Evolutionary conservation across 2,888 invertebrate species (phyloP), one percentile per base, ranked within the genome.

Genomic region (Resseliella maxima): DNA sequence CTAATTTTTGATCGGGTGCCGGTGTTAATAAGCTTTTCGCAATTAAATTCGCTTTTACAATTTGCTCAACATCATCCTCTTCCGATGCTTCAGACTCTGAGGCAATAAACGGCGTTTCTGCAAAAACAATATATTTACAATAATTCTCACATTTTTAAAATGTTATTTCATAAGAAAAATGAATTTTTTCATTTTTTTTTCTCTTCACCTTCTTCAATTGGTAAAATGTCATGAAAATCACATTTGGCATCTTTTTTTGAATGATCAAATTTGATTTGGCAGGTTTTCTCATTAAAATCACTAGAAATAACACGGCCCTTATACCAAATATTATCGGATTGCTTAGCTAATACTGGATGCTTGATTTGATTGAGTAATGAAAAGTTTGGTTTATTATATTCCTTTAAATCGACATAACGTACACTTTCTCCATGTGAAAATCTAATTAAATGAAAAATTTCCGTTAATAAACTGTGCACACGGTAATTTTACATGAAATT

Each of bases 341-440:
- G 92, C 90, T 96, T 96, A 31, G 96, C 95, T 87, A 97, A 91
- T 86, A 97, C 94, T 89, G 93, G 92, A 89, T 94, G 94, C 41
- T 95, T 96, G 1, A 59, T n/a, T 88, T 93, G 91, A 90, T 93
- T 93, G 38, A 96, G 89, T 81, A 90, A 90, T 85, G 93, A 92
- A 91, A 95, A 97, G 89, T 95, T 93, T 12, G 96, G 96, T 89
- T 95, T 95, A 87, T 94, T 93, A 89, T 96, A 97, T 89, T 96
- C 96, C 89, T 94, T 93, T 86, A 97, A 92, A 87, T 93, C 92
- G 3, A 94, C 94, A 86, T 96, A 93, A 31, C 93, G 91, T 24
- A 96, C 94, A 87, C 94, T 89, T 89, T 95, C 94, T 6, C 97
- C 97, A 91, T 97, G 97, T 0, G 97, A 97, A 92, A 93, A 97